Conservation (phyloP, 2,888 invertebrate genomes). For the Gymnoscelis rufifasciata region DNA sequence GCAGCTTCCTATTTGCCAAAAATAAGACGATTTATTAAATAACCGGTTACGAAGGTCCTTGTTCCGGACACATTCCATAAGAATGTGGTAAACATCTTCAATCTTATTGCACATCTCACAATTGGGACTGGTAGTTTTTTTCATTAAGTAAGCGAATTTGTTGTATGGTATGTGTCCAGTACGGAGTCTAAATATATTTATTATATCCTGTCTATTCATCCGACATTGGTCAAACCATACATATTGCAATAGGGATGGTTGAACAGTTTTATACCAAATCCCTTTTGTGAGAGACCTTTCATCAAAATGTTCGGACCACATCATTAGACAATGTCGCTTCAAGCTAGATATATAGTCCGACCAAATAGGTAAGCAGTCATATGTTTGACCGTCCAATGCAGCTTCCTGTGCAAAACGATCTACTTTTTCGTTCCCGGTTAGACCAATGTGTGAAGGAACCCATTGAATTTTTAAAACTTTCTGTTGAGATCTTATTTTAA, state of each 20-base stretch:
- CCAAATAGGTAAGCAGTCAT: background rate
- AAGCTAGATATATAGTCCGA: background rate
- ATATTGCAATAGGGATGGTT: background rate
- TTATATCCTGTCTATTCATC: background rate
- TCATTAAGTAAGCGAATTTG: slow-evolving; percentile 3
- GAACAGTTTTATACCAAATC: slow-evolving; percentile 6
- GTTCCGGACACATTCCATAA: background rate
- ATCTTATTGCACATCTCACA: background rate
- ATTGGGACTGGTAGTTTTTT: background rate
- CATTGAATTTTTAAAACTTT: slow-evolving; percentile 3
- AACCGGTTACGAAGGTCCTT: background rate
- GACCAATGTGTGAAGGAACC: slow-evolving; percentile 4
- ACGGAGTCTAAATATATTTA: background rate
- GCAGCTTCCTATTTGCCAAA: background rate
- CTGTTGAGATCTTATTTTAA: background rate
- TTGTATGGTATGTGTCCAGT: slow-evolving; percentile 2
- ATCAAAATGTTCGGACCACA: slow-evolving; percentile 2
- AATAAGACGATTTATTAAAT: background rate
- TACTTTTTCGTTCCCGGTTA: slow-evolving; percentile 3
- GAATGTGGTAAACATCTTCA: slow-evolving; percentile 1
- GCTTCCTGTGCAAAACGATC: slow-evolving; percentile 2
- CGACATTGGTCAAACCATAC: slow-evolving; percentile 1
- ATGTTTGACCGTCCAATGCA: background rate
- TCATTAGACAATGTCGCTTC: background rate
- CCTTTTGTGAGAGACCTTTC: slow-evolving; percentile 3